Base-by-base conservation (phyloP, 2,797 vertebrate species). In the Chlorospingus flavigularis region DNA sequence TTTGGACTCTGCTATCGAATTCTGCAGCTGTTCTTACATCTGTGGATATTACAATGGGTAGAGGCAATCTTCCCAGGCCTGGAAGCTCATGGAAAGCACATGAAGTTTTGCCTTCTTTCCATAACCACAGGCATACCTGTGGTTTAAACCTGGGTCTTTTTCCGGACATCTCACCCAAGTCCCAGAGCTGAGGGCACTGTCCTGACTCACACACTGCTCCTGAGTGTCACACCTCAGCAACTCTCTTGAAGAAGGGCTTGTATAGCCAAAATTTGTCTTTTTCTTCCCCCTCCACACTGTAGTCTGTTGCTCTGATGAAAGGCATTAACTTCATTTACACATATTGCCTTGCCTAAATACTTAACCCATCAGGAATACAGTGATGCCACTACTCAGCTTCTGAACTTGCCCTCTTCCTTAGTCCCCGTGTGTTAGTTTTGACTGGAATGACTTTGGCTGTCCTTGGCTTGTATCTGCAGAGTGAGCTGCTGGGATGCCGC, bases 391-490 rank as follows among this genome's bases (percentile, higher is more conserved):
- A 10, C 53, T 80, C 1, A 0, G 39, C 66, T 57, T 86, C 86
- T 88, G 73, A 83, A 9, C 19, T 76, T 85, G 47, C 30, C n/a
- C 26, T 71, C 35, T 68, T 76, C 68, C 28, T 61, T 63, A 57
- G 48, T 45, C 50, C 33, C 25, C 0, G 0, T 73, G 42, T 51
- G 42, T 61, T 53, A 76, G 23, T 71, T 92, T 80, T 74, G 78
- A 15, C 57, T 83, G 53, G 57, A 71, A 61, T 92, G 87, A 83
- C 95, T 88, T 92, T 95, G 79, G 11, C 39, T 6, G 78, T 74
- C 89, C 81, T 95, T 92, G 89, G 61, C 13, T 23, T 65, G 23
- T 63, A 21, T 70, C 80, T 86, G 65, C 0, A 39, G 24, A 37
- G 21, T 18, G 57, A 86, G 43, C 51, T 66, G 60, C 72, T 4